phyloP scores from a whole-genome alignment of 2,888 invertebrate species.

The Nemotelus nigrinus region DNA sequence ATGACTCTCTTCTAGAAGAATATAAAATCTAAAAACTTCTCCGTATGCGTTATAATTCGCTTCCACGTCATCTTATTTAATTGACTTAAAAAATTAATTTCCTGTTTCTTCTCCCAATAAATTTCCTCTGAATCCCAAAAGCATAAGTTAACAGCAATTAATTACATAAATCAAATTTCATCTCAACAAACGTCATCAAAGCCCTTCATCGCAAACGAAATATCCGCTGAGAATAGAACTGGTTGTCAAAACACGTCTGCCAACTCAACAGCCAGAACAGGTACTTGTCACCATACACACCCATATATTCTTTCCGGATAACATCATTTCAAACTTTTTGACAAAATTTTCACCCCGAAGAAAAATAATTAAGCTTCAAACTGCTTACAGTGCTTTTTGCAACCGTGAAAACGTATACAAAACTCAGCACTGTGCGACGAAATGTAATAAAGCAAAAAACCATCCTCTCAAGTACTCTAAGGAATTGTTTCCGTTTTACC shows the following conservation, averaged over 20 bases:
- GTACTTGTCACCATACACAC: no score
- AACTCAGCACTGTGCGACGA: no score
- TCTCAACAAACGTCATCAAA: not conserved
- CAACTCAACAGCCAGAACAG: no score
- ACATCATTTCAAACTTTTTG: slow-evolving; percentile 28
- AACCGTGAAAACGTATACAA: not conserved
- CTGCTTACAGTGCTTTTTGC: not conserved
- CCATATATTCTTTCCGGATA: no score
- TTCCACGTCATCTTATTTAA: not conserved
- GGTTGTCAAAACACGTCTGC: no score
- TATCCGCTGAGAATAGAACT: no score
- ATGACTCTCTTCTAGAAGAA: no score
- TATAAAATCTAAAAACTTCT: not conserved
- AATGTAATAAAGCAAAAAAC: no score
- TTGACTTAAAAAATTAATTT: no score
- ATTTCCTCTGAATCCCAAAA: not conserved
- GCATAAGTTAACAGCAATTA: slow-evolving; percentile 27
- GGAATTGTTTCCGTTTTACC: no score
- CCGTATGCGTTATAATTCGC: not conserved
- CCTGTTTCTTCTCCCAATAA: no score
- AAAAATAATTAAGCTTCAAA: slow-evolving; percentile 24
- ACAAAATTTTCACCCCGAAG: slow-evolving; percentile 9
- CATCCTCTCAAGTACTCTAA: no score
- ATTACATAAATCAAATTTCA: slow-evolving; percentile 36
- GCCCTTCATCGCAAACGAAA: not conserved